These are phyloP conservation scores for Pagrus major DNA, from an alignment of 2,113 vertebrate genomes.

Conservation along the genomic window DNA sequence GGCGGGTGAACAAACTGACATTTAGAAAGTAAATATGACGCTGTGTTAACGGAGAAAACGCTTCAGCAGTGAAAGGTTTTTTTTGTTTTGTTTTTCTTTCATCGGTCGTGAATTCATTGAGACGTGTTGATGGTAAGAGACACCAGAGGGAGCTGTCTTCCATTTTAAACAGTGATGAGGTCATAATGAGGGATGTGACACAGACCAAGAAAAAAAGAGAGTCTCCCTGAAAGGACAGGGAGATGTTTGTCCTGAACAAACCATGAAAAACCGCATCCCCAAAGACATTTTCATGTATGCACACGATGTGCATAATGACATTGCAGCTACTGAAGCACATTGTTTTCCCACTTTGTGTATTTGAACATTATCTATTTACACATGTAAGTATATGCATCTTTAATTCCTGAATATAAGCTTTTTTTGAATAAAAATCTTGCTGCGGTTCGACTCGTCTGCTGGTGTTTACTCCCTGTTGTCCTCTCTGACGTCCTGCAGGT, in stretches of 20 bases:
- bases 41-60: constrained; percentile 35
- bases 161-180: constrained; percentile 47
- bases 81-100: constrained; percentile 2
- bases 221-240: neutral
- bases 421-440: constrained; percentile 77
- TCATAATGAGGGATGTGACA: constrained; percentile 22
- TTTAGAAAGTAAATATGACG: constrained; percentile 28
- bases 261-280: constrained; percentile 7
- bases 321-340: constrained; percentile 68
- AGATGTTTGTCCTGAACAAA: constrained; percentile 26
- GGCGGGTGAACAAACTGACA: neutral
- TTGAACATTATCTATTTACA: constrained; percentile 74
- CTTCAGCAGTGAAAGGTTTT: constrained; percentile 24
- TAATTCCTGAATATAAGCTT: constrained; percentile 72
- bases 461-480: neutral
- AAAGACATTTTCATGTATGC: constrained; percentile 55
- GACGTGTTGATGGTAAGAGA: neutral
- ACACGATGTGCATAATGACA: constrained; percentile 35
- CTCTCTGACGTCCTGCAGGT: constrained; percentile 55
- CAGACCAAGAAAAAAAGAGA: neutral
- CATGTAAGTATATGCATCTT: constrained; percentile 79
- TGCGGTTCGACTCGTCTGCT: constrained; percentile 44
- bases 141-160: constrained; percentile 52
- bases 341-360: constrained; percentile 73
- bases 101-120: constrained; percentile 30